Evolutionary conservation across 1,140 invertebrate genomes (phyloP).

Genomic region (Caenorhabditis tropicalis): DNA sequence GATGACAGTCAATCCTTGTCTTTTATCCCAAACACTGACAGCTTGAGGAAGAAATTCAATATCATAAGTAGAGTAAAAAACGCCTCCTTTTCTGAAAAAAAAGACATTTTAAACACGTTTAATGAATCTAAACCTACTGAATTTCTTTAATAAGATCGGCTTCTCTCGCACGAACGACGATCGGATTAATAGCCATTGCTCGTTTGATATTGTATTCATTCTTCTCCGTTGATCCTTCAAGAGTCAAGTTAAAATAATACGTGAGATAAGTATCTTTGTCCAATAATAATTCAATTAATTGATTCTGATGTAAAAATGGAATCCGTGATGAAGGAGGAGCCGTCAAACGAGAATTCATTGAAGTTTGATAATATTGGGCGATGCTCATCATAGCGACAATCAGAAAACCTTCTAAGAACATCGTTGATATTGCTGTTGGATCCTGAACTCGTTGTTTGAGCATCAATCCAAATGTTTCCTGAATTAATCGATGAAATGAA

Average conservation of each 20-base stretch:
- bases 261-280: slow-evolving; percentile 41
- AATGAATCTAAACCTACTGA: background rate
- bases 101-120: background rate
- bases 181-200: slow-evolving; percentile 39
- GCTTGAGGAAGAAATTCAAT: slow-evolving; percentile 52
- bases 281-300: slow-evolving; percentile 47
- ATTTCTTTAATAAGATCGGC: slow-evolving; percentile 42
- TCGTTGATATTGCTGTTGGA: slow-evolving; percentile 47
- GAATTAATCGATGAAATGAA: background rate
- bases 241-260: slow-evolving; percentile 48
- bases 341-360: slow-evolving; percentile 54
- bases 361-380: slow-evolving; percentile 56
- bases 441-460: slow-evolving; percentile 47
- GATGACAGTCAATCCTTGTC: slow-evolving; percentile 55
- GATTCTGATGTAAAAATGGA: slow-evolving; percentile 58
- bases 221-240: slow-evolving; percentile 52
- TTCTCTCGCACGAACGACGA: slow-evolving; percentile 40
- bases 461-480: slow-evolving; percentile 56
- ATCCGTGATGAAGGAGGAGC: slow-evolving; percentile 50
- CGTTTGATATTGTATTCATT: slow-evolving; percentile 47
- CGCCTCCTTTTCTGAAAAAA: slow-evolving; percentile 47
- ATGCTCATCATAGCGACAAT: slow-evolving; percentile 53
- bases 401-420: slow-evolving; percentile 47
- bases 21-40: slow-evolving; percentile 50
- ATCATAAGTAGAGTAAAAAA: slow-evolving; percentile 59